Evolutionary conservation across 2,797 vertebrate species (phyloP), one percentile per base, ranked within the genome.

Genomic region (Cynopterus sphinx): DNA sequence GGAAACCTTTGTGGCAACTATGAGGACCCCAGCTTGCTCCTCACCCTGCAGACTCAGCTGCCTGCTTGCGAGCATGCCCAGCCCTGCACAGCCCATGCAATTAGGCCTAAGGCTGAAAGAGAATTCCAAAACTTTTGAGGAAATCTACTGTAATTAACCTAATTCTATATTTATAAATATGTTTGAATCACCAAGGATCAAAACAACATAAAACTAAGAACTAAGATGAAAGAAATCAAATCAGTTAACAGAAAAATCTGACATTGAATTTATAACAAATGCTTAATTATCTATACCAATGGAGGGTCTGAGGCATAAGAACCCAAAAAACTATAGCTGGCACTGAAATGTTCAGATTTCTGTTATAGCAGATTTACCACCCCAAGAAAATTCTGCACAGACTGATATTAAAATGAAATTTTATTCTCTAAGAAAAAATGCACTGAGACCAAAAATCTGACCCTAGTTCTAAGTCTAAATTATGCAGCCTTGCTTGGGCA

Each of bases 161-260:
- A 94, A 70, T 51, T 51, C 73, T 94, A 0, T 33, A 87, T n/a
- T 91, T 92, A 57, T 51, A 95, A 90, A 85, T 49, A 85, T 4
- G n/a, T 77, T 33, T 51, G 88, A 24, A 73, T 82, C 36, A 22
- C 15, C 68, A 84, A 90, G 11, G 61, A 85, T 41, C 49, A 90
- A 94, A 84, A 74, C 28, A 65, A 59, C 53, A 41, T 5, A 91
- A 68, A 88, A 85, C 41, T 79, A 77, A 97, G 82, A 88, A 77
- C 39, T 74, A 88, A 75, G 26, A 39, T 41, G 19, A 82, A 67
- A 84, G 57, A 36, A 73, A 93, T 91, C 17, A 79, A 79, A 9
- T 71, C 46, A 36, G 73, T n/a, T 55, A 75, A 85, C 12, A 96
- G 41, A 70, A 85, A 88, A 83, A 46, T 2, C 0, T 59, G 70